Base-by-base conservation (phyloP, 2,888 invertebrate species). In the Thelaira solivaga region DNA sequence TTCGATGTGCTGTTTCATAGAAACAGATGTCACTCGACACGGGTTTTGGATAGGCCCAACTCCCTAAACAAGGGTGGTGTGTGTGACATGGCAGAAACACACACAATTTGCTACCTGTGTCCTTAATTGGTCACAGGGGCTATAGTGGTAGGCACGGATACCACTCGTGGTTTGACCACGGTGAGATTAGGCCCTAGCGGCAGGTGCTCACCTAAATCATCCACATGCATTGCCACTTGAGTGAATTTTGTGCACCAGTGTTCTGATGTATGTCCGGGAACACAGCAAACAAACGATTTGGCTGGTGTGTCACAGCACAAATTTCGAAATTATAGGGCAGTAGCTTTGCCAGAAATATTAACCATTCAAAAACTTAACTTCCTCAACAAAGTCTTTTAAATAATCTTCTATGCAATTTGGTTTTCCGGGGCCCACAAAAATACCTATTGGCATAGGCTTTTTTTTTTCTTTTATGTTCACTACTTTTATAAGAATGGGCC, bases 241-340 rank as follows among this genome's bases (percentile, higher is more conserved):
- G 31, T 31, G n/a, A 8, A 41, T 26, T 43, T 43, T 43, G 43
- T 61, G 29, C 61, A 61, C 7, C 26, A 41, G 26, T 61, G 61
- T 3, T 29, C 2, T 8, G 41, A 41, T 13, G 39, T 59, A 43
- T 59, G 41, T 1, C 39, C 59, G 2, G 41, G 41, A 59, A 41
- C 26, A 6, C 26, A 26, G 16, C 43, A 61, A 43, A 61, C 29
- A 61, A 43, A 61, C 16, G 43, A 45, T 62, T 62, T 62, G 29
- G 62, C 62, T 45, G 62, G 62, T 47, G 61, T 61, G 45, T 61
- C 61, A 45, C 61, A 61, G 34, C 47, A 45, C 61, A 61, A 45
- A 10, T 34, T 31, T 43, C 61, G 43, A 61, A 61, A 45, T 45
- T 45, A 0, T 8, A 61, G 1, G 8, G 20, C 45, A 34, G 8